phyloP scores from a whole-genome alignment of 2,797 vertebrate species.

The Sebastes iracundus region DNA sequence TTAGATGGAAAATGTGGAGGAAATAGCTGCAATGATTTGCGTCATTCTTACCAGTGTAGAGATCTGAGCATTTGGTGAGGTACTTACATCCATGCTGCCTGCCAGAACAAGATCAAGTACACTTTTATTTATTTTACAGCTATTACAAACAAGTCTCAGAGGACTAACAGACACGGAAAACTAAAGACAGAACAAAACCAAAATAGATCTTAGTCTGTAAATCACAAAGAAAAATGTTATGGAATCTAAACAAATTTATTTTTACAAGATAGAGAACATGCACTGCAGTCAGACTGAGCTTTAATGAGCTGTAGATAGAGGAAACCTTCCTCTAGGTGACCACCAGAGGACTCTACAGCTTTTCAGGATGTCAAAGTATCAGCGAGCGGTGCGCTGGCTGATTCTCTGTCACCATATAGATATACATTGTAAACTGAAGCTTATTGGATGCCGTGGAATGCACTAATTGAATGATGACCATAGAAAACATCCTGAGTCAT shows the following conservation, averaged over 20 bases:
- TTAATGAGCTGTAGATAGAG: not conserved
- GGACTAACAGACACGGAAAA: not conserved
- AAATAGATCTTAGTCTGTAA: not conserved
- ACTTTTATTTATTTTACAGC: not conserved
- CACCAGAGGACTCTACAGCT: slow-evolving; percentile 57
- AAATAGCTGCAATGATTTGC: not conserved
- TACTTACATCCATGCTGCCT: slow-evolving; percentile 80
- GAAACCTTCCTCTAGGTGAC: slow-evolving; percentile 35
- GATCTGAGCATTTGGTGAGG: slow-evolving; percentile 54
- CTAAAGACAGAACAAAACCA: not conserved
- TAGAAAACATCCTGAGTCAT: slow-evolving; percentile 23
- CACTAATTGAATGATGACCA: slow-evolving; percentile 29
- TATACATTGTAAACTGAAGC: not conserved
- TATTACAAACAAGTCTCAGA: not conserved
- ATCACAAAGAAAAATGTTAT: not conserved
- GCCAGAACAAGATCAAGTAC: slow-evolving; percentile 9
- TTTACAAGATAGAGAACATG: not conserved
- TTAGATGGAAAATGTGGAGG: slow-evolving; percentile 19
- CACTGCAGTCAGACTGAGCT: not conserved
- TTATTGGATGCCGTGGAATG: slow-evolving; percentile 10
- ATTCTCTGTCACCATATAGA: not conserved
- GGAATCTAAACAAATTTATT: not conserved
- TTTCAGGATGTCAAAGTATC: not conserved
- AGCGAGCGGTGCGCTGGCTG: not conserved
- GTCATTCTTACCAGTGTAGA: slow-evolving; percentile 62